Evolutionary conservation across 2,888 invertebrate species (phyloP).

Genomic region (Philaethria dido): DNA sequence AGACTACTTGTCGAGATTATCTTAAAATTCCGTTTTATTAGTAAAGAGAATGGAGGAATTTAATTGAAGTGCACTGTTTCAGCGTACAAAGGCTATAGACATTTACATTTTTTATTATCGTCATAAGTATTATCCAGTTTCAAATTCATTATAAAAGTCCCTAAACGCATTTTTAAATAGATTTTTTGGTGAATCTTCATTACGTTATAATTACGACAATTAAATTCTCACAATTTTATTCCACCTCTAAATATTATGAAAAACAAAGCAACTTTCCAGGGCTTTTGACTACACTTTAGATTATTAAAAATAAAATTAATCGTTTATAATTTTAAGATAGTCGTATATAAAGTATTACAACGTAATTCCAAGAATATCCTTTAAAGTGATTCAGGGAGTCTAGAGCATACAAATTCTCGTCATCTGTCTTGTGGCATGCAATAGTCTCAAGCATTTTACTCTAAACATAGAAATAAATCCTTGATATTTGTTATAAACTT

Average conservation of each 20-base stretch:
- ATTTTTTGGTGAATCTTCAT: too few relatives aligned
- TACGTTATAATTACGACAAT: neutral
- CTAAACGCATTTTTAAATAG: neutral
- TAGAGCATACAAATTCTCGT: conserved; percentile 15
- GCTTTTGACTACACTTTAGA: too few relatives aligned
- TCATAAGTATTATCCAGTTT: conserved; percentile 1
- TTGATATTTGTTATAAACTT: conserved; percentile 15
- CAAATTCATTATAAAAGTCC: neutral
- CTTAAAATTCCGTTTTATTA: conserved; percentile 42
- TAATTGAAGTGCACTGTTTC: conserved; percentile 45
- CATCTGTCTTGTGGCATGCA: conserved; percentile 23
- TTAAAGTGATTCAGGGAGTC: conserved; percentile 17
- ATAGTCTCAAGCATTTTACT: conserved; percentile 22
- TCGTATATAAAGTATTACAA: conserved; percentile 2
- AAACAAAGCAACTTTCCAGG: too few relatives aligned
- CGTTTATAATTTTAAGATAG: too few relatives aligned
- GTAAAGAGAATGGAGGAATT: conserved; percentile 43
- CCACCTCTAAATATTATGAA: too few relatives aligned
- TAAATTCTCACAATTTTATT: too few relatives aligned
- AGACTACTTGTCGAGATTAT: conserved; percentile 39
- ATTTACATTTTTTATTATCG: conserved; percentile 49
- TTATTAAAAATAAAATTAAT: too few relatives aligned
- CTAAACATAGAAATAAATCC: conserved; percentile 22
- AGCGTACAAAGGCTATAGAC: conserved; percentile 43
- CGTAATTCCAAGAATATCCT: conserved; percentile 20